phyloP scores from a whole-genome alignment of 2,888 invertebrate genomes.

The Drosophila kuntzei region DNA sequence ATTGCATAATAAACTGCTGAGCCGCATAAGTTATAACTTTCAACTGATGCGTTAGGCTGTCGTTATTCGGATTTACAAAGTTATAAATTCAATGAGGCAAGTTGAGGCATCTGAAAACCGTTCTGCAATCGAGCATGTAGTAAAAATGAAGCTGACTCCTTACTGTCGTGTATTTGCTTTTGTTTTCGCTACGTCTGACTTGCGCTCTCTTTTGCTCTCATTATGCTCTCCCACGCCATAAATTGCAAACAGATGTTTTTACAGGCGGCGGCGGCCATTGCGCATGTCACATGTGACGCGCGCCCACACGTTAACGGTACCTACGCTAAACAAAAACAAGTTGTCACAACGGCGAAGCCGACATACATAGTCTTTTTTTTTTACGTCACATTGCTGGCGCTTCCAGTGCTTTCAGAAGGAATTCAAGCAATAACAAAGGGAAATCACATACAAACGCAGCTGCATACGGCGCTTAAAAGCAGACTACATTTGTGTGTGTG shows the following conservation, averaged over 20 bases:
- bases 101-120: conserved; percentile 34
- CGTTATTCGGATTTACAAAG: conserved; percentile 35
- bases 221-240: conserved; percentile 40
- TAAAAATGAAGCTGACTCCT: conserved; percentile 35
- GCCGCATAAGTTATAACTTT: conserved; percentile 2
- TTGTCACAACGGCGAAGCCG: conserved; percentile 51
- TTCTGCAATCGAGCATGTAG: conserved; percentile 33
- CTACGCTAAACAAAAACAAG: conserved; percentile 76
- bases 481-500: conserved; percentile 49
- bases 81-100: conserved; percentile 39
- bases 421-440: conserved; percentile 52
- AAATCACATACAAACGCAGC: conserved; percentile 19
- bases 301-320: conserved; percentile 46
- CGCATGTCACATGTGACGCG: conserved; percentile 59
- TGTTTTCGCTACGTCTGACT: conserved; percentile 7
- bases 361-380: conserved; percentile 20
- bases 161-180: conserved; percentile 8
- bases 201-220: conserved; percentile 13
- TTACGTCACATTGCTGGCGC: conserved; percentile 33
- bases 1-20: conserved; percentile 60
- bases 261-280: conserved; percentile 48
- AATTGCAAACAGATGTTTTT: conserved; percentile 69
- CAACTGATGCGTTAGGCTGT: not conserved
- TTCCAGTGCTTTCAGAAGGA: conserved; percentile 28
- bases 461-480: conserved; percentile 55